Conservation (phyloP, 2,797 vertebrate genomes). For the Premnoplex brunnescens region DNA sequence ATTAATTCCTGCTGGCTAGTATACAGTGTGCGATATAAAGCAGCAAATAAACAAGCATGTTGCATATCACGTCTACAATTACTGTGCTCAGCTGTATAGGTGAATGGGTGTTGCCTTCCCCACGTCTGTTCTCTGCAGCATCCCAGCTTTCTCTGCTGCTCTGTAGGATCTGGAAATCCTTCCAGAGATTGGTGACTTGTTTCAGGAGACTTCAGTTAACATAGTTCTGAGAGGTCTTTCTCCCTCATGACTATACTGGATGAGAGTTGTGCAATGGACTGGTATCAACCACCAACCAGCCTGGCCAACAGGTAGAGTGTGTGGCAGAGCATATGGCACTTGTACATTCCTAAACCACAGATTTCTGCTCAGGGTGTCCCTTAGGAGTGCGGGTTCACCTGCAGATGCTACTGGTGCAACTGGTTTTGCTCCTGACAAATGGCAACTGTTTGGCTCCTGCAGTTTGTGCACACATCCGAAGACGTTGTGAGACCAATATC, state of each 20-base stretch:
- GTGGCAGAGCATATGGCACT: neutral
- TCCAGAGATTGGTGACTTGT: neutral
- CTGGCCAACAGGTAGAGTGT: neutral
- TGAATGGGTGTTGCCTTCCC: neutral
- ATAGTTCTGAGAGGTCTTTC: neutral
- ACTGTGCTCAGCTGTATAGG: neutral
- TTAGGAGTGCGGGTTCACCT: neutral
- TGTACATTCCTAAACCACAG: neutral
- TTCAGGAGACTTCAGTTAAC: neutral
- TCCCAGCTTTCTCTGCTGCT: neutral
- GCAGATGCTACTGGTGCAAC: neutral
- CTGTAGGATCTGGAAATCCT: neutral
- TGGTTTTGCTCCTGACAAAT: neutral
- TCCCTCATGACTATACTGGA: neutral
- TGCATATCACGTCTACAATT: neutral
- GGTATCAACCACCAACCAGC: neutral
- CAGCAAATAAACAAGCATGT: conserved; percentile 8
- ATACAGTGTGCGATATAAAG: neutral
- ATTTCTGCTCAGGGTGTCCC: neutral
- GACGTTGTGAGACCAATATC: neutral
- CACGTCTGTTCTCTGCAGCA: neutral
- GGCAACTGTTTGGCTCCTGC: neutral
- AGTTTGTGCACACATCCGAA: neutral
- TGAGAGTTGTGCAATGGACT: neutral
- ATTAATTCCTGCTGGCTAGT: neutral